phyloP scores from a whole-genome alignment of 1,140 invertebrate species.

The Drosophila varians region DNA sequence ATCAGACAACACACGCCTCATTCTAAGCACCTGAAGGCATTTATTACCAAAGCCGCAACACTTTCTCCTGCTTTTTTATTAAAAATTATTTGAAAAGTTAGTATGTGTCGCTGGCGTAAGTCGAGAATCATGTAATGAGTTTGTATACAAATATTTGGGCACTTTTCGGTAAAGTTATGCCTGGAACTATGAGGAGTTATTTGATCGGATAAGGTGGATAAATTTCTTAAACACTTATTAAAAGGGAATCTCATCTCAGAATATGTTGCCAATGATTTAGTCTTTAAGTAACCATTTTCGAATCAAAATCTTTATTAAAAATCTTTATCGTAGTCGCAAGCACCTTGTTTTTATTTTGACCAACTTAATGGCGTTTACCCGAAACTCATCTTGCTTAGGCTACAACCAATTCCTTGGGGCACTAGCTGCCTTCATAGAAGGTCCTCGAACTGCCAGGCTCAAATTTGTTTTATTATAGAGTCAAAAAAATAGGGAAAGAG shows the following conservation, averaged over 20 bases:
- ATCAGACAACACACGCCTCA: conserved; percentile 12
- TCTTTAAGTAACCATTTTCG: too few relatives aligned
- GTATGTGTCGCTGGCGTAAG: conserved; percentile 20
- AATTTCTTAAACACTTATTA: not conserved
- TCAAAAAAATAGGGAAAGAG: too few relatives aligned
- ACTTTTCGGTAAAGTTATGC: not conserved
- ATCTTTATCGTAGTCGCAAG: too few relatives aligned
- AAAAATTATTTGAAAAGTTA: conserved; percentile 79
- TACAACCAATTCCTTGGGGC: conserved; percentile 18
- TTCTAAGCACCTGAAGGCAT: conserved; percentile 52
- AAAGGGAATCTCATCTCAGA: too few relatives aligned
- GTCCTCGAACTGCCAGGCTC: too few relatives aligned
- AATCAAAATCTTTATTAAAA: too few relatives aligned
- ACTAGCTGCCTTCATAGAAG: too few relatives aligned
- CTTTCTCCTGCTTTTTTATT: conserved; percentile 55
- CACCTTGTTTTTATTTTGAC: too few relatives aligned
- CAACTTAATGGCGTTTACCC: too few relatives aligned
- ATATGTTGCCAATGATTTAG: too few relatives aligned
- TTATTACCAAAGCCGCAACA: conserved; percentile 57
- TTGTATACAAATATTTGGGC: conserved; percentile 30
- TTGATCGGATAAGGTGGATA: not conserved
- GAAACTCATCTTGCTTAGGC: too few relatives aligned
- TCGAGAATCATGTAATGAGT: conserved; percentile 37
- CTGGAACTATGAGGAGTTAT: conserved; percentile 9
- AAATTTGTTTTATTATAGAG: too few relatives aligned